These are phyloP conservation scores for Pseudorasbora parva DNA, from an alignment of 2,113 vertebrate species.

Conservation along the genomic window DNA sequence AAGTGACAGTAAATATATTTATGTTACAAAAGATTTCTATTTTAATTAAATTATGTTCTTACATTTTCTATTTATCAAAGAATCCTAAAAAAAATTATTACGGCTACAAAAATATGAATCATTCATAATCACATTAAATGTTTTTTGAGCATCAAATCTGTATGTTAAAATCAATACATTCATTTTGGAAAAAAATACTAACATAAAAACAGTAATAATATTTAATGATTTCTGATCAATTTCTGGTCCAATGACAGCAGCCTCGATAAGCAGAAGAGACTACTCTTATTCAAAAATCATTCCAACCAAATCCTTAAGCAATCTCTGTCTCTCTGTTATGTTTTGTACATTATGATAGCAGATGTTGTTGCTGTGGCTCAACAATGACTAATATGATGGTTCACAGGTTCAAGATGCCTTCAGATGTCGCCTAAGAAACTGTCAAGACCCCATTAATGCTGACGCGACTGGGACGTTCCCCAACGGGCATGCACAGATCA, in stretches of 20 bases:
- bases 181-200: neutral
- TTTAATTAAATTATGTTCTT: neutral
- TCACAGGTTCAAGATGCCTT: conserved; percentile 95
- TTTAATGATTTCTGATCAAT: neutral
- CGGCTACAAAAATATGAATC: too few species aligned
- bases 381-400: neutral
- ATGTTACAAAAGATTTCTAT: neutral
- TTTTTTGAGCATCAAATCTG: neutral
- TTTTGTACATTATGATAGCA: neutral
- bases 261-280: too few species aligned
- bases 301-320: neutral
- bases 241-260: neutral
- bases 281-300: too few species aligned
- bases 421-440: conserved; percentile 96
- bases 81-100: too few species aligned
- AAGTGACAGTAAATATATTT: neutral
- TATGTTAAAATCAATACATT: neutral
- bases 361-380: neutral
- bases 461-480: conserved; percentile 97
- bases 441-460: conserved; percentile 94
- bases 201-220: neutral
- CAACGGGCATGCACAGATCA: conserved; percentile 98
- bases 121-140: neutral
- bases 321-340: neutral
- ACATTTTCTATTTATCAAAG: neutral